Conservation (phyloP, 1,140 invertebrate genomes). For the Diploscapter pachys region DNA sequence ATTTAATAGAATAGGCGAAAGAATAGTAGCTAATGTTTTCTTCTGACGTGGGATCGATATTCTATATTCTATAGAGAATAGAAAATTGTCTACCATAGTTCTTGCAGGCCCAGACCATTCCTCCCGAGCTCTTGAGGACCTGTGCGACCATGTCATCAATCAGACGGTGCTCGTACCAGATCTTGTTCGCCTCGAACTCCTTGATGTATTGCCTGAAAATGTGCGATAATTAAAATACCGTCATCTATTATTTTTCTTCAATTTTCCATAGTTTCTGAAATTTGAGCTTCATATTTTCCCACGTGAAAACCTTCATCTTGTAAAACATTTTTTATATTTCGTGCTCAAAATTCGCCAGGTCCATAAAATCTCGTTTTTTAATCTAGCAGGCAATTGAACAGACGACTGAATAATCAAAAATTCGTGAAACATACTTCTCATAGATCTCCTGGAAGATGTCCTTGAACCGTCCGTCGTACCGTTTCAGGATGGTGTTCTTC, state of each 20-base stretch:
- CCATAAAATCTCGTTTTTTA: no score
- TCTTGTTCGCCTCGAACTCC: slow-evolving; percentile 76
- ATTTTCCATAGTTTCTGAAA: no score
- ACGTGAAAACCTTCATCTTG: no score
- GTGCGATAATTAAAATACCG: slow-evolving; percentile 20
- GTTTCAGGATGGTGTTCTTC: slow-evolving; percentile 97
- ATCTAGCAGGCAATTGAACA: no score
- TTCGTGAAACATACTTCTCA: slow-evolving; percentile 69
- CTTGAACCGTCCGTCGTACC: slow-evolving; percentile 96
- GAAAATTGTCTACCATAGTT: slow-evolving; percentile 70
- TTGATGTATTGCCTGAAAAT: slow-evolving; percentile 75
- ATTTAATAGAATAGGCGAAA: no score
- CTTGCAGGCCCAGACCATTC: slow-evolving; percentile 98
- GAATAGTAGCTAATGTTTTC: no score
- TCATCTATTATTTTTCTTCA: no score
- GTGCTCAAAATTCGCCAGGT: not conserved
- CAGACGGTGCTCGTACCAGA: slow-evolving; percentile 95
- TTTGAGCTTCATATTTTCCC: no score
- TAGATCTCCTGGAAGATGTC: slow-evolving; percentile 98
- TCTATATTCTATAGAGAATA: no score
- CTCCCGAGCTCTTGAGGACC: slow-evolving; percentile 93
- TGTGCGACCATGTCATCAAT: slow-evolving; percentile 98
- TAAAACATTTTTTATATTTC: not conserved
- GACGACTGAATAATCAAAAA: no score
- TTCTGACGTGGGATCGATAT: no score